Evolutionary conservation across 1,140 invertebrate species (phyloP).

Genomic region (Stegodyphus dumicola): DNA sequence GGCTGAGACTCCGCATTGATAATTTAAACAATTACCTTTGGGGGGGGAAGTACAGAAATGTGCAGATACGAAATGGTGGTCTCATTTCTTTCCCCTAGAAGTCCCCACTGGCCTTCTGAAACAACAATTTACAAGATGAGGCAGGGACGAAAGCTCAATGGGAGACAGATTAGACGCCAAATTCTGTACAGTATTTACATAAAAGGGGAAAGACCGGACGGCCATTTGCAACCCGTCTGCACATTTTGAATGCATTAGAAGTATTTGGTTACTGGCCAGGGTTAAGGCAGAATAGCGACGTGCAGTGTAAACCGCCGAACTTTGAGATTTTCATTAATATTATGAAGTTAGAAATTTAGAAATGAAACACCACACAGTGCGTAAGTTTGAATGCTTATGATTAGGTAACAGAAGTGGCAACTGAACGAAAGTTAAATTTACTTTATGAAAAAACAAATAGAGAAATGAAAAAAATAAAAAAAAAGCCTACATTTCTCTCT

Average conservation of each 20-base stretch:
- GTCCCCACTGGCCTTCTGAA: slow-evolving; percentile 36
- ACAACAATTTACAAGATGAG: slow-evolving; percentile 60
- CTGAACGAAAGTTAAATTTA: too few relatives aligned
- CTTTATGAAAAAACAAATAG: too few relatives aligned
- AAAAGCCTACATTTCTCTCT: too few relatives aligned
- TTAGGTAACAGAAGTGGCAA: too few relatives aligned
- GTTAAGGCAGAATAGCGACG: background rate
- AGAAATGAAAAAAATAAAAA: too few relatives aligned
- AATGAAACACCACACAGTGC: too few relatives aligned
- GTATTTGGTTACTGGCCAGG: background rate
- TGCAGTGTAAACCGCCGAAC: too few relatives aligned
- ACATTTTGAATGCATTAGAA: background rate
- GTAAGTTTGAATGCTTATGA: too few relatives aligned
- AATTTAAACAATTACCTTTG: too few relatives aligned
- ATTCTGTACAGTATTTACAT: slow-evolving; percentile 62
- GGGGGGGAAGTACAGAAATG: background rate
- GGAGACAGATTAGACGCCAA: slow-evolving; percentile 52
- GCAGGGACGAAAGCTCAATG: slow-evolving; percentile 40
- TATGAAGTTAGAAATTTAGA: too few relatives aligned
- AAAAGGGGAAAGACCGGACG: slow-evolving; percentile 5
- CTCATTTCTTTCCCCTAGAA: slow-evolving; percentile 1
- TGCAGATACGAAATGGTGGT: background rate
- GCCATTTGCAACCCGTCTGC: slow-evolving; percentile 3
- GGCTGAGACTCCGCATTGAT: too few relatives aligned
- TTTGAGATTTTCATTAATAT: too few relatives aligned